Evolutionary conservation across 1,140 invertebrate species (phyloP), one percentile per base, ranked within the genome.

Genomic region (Leptinotarsa lineolata): DNA sequence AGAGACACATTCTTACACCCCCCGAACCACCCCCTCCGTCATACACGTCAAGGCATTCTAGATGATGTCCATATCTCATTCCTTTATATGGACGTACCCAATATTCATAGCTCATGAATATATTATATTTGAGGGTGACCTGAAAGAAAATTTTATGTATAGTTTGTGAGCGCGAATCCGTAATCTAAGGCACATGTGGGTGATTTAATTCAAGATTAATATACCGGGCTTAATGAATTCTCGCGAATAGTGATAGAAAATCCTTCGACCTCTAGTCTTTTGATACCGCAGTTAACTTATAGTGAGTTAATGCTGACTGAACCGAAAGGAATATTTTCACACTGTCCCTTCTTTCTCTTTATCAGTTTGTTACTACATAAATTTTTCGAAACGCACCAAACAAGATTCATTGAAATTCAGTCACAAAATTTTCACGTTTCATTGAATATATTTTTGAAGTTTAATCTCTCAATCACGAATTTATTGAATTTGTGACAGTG

Each of bases 51-150:
- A 71, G 69, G 69, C 69, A 71, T 71, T 71, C 69, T 71, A 71
- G 69, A 71, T 71, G 69, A 71, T 71, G 69, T 71, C 69, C 69
- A 71, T 71, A 71, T 71, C 69, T 71, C 69, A 71, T 71, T 71
- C 69, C 69, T 71, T 71, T 71, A 71, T 71, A 71, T 71, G 69
- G 69, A 71, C 69, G 69, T 63, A 71, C 69, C 58, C 59, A 61
- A 71, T 71, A 71, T 71, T 71, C 69, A 71, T 71, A 71, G 69
- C 69, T 71, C 69, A 71, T 71, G 59, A 44, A 71, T 71, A 71
- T 58, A 71, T 71, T 63, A 71, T 59, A 58, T 60, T 58, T 59
- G n/a, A 45, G 69, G 54, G 69, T 20, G 30, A 24, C 59, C 58
- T 63, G 69, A 71, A 71, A 71, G 69, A 71, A 71, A 71, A 71